phyloP scores from a whole-genome alignment of 2,797 vertebrate species.

The Vespertilio murinus region DNA sequence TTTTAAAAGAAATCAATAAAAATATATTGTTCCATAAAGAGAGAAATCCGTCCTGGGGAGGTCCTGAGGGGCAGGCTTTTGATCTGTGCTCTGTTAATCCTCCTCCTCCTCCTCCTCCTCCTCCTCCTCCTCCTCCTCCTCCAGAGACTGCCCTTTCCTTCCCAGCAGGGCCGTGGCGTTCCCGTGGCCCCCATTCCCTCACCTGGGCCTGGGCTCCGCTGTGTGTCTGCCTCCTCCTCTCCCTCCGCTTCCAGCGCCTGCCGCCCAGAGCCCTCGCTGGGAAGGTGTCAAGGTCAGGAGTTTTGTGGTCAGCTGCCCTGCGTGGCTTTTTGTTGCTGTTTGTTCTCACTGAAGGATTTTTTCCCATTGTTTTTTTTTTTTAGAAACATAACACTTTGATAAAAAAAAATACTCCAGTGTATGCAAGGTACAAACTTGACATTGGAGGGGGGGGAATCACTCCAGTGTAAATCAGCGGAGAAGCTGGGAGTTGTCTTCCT shows the following conservation, averaged over 20 bases:
- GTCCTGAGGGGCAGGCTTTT: too few relatives aligned
- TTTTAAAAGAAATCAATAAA: too few relatives aligned
- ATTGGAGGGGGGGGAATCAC: not conserved
- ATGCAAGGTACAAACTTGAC: too few relatives aligned
- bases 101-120: not conserved
- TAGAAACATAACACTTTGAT: too few relatives aligned
- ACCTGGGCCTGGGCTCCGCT: not conserved
- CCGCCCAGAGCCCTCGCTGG: not conserved
- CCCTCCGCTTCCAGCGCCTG: not conserved
- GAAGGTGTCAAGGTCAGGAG: not conserved
- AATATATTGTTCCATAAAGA: too few relatives aligned
- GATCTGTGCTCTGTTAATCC: not conserved
- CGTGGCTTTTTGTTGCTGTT: not conserved
- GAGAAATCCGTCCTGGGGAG: not conserved
- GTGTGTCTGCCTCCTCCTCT: not conserved
- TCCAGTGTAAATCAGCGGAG: not conserved
- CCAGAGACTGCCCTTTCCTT: not conserved
- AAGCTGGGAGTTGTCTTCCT: constrained; percentile 72
- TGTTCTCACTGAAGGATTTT: too few relatives aligned
- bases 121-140: not conserved
- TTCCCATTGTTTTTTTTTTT: too few relatives aligned
- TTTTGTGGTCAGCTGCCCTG: not conserved
- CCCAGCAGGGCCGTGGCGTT: not conserved
- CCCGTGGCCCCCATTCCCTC: not conserved
- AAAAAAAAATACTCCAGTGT: too few relatives aligned